A percentile compares a stretch with the other conserved stretches of the same genome.
Conservation (phyloP, 1,140 invertebrate species). For the Geopemphigus sp. region DNA sequence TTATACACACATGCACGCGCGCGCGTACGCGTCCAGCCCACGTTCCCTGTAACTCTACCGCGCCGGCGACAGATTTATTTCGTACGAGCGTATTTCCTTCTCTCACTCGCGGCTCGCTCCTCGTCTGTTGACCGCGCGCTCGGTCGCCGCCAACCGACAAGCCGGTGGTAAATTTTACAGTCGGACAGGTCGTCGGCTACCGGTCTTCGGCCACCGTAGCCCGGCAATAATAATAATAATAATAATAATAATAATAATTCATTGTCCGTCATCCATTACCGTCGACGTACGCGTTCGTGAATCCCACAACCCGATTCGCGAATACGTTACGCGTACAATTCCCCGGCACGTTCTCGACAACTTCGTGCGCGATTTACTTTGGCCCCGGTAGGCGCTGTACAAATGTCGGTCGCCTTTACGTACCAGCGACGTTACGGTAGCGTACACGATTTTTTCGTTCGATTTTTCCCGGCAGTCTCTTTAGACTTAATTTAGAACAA, state of each 20-base stretch:
- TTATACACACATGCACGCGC: neutral
- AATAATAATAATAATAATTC: constrained; percentile 31
- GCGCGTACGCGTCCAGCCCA: neutral
- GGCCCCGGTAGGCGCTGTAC: too few relatives aligned
- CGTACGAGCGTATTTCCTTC: neutral
- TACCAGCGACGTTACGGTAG: neutral
- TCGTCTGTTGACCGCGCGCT: neutral
- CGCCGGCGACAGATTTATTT: constrained; percentile 33
- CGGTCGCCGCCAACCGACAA: neutral
- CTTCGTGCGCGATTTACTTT: too few relatives aligned
- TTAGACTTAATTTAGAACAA: too few relatives aligned
- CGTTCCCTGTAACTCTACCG: constrained; percentile 24
- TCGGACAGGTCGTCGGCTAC: constrained; percentile 38
- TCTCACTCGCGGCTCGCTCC: neutral
- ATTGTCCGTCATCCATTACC: neutral
- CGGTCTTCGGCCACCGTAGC: neutral
- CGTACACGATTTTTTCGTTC: too few relatives aligned
- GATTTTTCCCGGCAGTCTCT: too few relatives aligned
- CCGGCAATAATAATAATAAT: neutral
- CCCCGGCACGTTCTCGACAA: too few relatives aligned
- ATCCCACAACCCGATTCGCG: too few relatives aligned
- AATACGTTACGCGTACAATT: too few relatives aligned
- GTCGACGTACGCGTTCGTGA: neutral
- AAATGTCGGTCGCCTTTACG: neutral
- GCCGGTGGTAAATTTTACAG: constrained; percentile 40